phyloP scores from a whole-genome alignment of 2,113 vertebrate species.

The Nestor notabilis region DNA sequence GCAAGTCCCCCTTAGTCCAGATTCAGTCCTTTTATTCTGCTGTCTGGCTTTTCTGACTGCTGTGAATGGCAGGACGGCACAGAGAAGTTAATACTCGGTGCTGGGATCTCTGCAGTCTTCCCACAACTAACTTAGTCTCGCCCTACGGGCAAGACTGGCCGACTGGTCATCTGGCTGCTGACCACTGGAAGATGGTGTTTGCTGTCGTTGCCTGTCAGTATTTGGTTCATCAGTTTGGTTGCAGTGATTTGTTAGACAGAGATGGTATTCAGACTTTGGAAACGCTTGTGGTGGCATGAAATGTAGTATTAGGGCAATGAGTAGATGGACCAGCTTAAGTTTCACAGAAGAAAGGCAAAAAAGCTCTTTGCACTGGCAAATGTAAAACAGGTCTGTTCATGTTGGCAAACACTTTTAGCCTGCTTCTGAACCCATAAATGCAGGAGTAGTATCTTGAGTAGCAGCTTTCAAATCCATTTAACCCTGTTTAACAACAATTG shows the following conservation, averaged over 20 bases:
- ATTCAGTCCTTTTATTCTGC: background rate
- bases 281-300: background rate
- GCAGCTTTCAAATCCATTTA: background rate
- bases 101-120: background rate
- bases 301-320: background rate
- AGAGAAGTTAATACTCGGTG: background rate
- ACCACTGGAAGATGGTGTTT: background rate
- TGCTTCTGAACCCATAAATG: background rate
- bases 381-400: background rate
- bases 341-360: background rate
- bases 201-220: background rate
- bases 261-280: background rate
- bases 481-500: background rate
- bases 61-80: background rate
- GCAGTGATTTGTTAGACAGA: background rate
- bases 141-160: too few relatives aligned
- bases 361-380: background rate
- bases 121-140: rapidly evolving
- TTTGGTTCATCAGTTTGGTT: background rate
- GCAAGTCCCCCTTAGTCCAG: background rate
- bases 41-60: background rate
- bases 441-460: background rate
- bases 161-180: too few relatives aligned
- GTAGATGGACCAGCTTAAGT: background rate
- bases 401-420: background rate